phyloP scores from a whole-genome alignment of 2,113 vertebrate species.

The Paracanthobrama guichenoti region DNA sequence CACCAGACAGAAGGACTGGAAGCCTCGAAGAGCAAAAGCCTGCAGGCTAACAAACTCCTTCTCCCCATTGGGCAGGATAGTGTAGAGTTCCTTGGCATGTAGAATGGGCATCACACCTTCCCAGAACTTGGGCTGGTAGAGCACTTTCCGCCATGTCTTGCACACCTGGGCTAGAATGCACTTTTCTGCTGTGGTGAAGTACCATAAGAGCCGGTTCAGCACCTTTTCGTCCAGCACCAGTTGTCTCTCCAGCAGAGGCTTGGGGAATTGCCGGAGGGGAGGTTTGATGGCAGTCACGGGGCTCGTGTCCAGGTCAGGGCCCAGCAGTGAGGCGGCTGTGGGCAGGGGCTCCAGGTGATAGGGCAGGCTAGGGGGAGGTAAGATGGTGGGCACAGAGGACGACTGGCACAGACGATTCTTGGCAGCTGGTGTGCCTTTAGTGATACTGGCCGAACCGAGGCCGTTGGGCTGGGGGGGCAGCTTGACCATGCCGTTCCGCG shows the following conservation, averaged over 20 bases:
- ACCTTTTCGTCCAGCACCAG: conserved; percentile 95
- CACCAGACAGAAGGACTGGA: conserved; percentile 96
- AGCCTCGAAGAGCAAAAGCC: conserved; percentile 91
- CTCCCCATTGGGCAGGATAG: conserved; percentile 85
- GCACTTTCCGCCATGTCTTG: conserved; percentile 93
- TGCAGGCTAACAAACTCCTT: conserved; percentile 98
- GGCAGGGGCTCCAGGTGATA: conserved; percentile 82
- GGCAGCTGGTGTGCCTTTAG: conserved; percentile 96
- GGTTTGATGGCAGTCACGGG: conserved; percentile 74
- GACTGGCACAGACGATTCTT: conserved; percentile 97
- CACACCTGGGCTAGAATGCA: conserved; percentile 95
- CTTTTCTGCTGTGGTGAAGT: conserved; percentile 95
- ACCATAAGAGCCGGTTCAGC: conserved; percentile 94
- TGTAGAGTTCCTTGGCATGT: conserved; percentile 98
- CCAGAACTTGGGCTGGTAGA: conserved; percentile 99
- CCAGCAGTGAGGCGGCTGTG: conserved; percentile 81
- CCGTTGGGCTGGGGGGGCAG: conserved; percentile 92
- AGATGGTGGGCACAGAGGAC: conserved; percentile 87
- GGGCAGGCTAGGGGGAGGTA: conserved; percentile 80
- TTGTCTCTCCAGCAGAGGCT: conserved; percentile 81
- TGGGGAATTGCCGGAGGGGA: conserved; percentile 74
- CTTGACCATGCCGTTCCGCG: conserved; percentile 95
- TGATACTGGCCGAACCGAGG: conserved; percentile 95
- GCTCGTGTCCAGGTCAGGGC: conserved; percentile 74
- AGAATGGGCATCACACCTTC: conserved; percentile 91